A percentile compares a stretch with the other conserved stretches of the same genome.
phyloP scores from a whole-genome alignment of 2,888 invertebrate species.

The Rhamnusium bicolor region DNA sequence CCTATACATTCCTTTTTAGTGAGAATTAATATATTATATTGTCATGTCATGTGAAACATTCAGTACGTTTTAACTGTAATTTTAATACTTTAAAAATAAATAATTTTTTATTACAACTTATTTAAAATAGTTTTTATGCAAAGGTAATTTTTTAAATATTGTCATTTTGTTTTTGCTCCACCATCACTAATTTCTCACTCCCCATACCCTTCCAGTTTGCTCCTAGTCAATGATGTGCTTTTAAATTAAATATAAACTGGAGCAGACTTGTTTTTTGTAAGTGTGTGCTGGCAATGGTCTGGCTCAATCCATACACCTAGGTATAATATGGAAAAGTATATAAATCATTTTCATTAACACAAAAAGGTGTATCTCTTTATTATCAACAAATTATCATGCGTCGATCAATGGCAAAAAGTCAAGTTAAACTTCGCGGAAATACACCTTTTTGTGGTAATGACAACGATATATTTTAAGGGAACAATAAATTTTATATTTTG shows the following conservation, averaged over 20 bases:
- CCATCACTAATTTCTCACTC: background rate
- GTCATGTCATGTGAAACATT: constrained; percentile 52
- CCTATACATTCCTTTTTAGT: constrained; percentile 57
- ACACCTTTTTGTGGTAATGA: constrained; percentile 11
- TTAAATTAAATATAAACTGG: background rate
- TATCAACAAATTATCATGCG: background rate
- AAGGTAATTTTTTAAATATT: background rate
- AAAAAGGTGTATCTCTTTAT: background rate
- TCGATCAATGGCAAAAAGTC: background rate
- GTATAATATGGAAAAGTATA: constrained; percentile 14
- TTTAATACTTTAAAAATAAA: constrained; percentile 26
- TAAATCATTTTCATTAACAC: constrained; percentile 9
- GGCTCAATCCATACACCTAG: constrained; percentile 7
- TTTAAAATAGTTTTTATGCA: background rate
- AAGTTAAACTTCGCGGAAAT: background rate
- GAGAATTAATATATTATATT: constrained; percentile 49
- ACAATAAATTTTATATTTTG: constrained; percentile 20
- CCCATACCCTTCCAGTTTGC: background rate
- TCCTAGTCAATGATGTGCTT: background rate
- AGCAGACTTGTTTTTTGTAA: background rate
- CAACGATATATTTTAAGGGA: constrained; percentile 18
- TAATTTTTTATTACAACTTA: background rate
- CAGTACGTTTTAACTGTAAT: constrained; percentile 49
- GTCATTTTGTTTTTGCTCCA: background rate
- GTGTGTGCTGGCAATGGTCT: constrained; percentile 2